Conservation (phyloP, 2,113 vertebrate species). For the Pipa parva region DNA sequence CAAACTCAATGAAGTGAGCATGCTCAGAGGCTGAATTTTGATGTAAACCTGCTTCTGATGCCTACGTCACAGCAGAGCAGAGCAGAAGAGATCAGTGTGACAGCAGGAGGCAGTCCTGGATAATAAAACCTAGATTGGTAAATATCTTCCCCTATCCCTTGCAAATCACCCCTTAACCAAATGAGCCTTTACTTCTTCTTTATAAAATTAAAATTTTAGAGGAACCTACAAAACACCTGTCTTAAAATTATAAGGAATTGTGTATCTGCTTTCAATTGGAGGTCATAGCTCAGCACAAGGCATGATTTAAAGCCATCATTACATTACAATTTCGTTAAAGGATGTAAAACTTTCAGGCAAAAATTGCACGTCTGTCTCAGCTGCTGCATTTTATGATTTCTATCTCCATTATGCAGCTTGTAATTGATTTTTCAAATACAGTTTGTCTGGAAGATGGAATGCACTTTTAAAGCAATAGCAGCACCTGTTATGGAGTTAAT, state of each 20-base stretch:
- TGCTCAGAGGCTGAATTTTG: no score
- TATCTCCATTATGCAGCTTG: conserved; percentile 37
- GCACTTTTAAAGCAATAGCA: conserved; percentile 37
- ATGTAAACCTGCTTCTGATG: no score
- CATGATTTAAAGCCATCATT: conserved; percentile 29
- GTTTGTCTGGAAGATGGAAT: conserved; percentile 38
- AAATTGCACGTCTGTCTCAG: conserved; percentile 38
- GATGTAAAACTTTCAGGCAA: conserved; percentile 36
- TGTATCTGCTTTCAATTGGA: not conserved
- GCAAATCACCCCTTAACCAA: no score
- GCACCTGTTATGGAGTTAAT: conserved; percentile 41
- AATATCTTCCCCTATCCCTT: no score
- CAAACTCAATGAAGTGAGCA: no score
- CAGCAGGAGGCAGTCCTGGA: no score
- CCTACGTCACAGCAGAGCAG: no score
- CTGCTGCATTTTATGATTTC: conserved; percentile 39
- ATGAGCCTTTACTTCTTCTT: no score
- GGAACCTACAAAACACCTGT: not conserved
- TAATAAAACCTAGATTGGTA: no score
- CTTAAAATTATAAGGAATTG: not conserved
- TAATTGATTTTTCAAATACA: conserved; percentile 43
- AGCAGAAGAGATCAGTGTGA: no score
- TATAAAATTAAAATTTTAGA: no score
- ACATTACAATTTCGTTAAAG: conserved; percentile 38
- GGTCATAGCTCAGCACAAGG: conserved; percentile 2